Conservation (phyloP, 2,113 vertebrate species). For the Python bivittatus region DNA sequence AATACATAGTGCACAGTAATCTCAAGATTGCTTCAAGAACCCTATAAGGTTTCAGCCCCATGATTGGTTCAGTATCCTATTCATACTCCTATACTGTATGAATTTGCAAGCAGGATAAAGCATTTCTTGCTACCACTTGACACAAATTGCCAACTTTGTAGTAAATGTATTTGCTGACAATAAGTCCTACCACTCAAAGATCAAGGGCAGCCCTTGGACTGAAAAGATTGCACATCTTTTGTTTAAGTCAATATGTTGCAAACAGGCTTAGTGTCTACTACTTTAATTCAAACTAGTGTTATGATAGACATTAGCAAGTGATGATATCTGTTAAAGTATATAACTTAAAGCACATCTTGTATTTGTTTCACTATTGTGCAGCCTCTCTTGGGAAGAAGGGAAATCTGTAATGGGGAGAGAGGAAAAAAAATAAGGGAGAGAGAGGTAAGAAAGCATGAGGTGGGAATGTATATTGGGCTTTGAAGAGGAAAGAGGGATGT, state of each 20-base stretch:
- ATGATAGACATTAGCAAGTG: neutral
- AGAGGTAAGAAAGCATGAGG: neutral
- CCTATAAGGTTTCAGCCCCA: neutral
- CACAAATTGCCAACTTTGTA: neutral
- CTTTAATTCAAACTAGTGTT: neutral
- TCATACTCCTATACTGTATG: neutral
- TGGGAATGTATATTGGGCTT: neutral
- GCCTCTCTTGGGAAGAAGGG: neutral
- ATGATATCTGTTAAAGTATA: neutral
- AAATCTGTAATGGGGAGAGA: neutral
- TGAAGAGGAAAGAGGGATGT: neutral
- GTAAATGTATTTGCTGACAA: neutral
- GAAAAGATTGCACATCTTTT: neutral
- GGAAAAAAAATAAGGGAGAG: neutral
- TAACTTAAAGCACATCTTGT: neutral
- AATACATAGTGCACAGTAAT: neutral
- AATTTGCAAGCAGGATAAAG: neutral
- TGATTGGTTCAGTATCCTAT: neutral
- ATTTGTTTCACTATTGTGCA: neutral
- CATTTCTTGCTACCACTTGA: neutral
- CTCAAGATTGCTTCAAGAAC: neutral
- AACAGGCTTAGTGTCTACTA: neutral
- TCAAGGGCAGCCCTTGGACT: neutral
- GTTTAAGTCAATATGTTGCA: neutral
- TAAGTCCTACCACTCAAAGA: too few species aligned